These are phyloP conservation scores for Drosophila murphyi DNA, from an alignment of 1,140 invertebrate species.

Conservation along the genomic window DNA sequence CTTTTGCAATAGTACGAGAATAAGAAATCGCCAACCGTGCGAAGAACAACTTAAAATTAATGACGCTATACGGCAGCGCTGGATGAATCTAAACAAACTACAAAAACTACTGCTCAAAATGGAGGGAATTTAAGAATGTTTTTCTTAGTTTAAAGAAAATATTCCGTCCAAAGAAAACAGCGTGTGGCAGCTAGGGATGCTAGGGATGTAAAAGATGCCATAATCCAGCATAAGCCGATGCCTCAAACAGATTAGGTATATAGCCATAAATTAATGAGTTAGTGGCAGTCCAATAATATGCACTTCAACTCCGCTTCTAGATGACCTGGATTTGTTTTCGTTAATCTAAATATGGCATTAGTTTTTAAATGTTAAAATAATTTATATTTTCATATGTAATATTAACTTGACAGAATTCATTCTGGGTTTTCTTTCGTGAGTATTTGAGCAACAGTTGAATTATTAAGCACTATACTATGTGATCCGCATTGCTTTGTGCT, in stretches of 20 bases:
- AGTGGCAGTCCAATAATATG: no score
- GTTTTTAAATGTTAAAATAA: no score
- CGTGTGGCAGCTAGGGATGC: no score
- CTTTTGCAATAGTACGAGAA: conserved; percentile 42
- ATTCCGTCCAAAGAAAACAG: background rate
- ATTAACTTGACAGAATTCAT: no score
- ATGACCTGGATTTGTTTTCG: no score
- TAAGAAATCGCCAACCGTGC: conserved; percentile 45
- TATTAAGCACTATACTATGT: background rate
- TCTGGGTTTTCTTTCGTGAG: background rate
- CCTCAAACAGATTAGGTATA: no score
- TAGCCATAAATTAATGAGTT: no score
- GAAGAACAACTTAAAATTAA: conserved; percentile 51
- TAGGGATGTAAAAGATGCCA: no score
- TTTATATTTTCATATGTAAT: no score
- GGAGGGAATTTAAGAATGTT: background rate
- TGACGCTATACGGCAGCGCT: conserved; percentile 34
- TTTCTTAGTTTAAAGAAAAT: conserved; percentile 2
- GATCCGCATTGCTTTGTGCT: background rate
- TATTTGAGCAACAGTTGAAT: background rate
- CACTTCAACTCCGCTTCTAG: no score
- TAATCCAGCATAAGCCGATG: no score
- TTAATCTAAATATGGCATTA: no score
- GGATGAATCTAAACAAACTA: conserved; percentile 35
- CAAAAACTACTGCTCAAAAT: conserved; percentile 30